phyloP scores from a whole-genome alignment of 1,140 invertebrate genomes.

The Diprion similis region DNA sequence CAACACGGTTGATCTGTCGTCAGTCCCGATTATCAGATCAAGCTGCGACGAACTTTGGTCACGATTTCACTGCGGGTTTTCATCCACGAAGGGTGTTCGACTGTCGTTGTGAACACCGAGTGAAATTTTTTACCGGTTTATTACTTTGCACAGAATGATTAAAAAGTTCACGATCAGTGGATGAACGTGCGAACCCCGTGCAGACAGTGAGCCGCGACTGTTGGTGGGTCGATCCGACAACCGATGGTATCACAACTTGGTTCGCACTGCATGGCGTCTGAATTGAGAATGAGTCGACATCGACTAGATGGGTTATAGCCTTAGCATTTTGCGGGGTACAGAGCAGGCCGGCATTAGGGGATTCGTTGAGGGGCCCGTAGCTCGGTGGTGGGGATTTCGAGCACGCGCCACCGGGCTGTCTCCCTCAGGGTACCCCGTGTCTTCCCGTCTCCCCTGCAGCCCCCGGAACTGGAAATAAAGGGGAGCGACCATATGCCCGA shows the following conservation, averaged over 20 bases:
- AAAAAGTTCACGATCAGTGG: too few relatives aligned
- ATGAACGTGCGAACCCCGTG: too few relatives aligned
- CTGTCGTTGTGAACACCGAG: too few relatives aligned
- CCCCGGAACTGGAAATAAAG: constrained; percentile 40
- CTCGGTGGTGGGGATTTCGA: constrained; percentile 50
- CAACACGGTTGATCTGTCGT: too few relatives aligned
- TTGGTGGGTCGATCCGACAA: background rate
- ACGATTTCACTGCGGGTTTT: too few relatives aligned
- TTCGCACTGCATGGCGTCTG: constrained; percentile 58
- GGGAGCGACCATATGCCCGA: constrained; percentile 47
- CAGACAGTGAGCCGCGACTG: too few relatives aligned
- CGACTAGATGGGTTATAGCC: constrained; percentile 57
- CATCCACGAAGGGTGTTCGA: too few relatives aligned
- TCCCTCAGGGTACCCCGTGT: constrained; percentile 9
- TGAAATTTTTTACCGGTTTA: too few relatives aligned
- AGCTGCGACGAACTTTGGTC: too few relatives aligned
- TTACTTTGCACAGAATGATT: too few relatives aligned
- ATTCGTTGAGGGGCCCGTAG: constrained; percentile 11
- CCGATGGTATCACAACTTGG: constrained; percentile 28
- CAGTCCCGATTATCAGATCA: too few relatives aligned
- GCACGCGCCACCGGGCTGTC: constrained; percentile 55
- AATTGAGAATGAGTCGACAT: constrained; percentile 57
- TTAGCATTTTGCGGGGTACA: constrained; percentile 39
- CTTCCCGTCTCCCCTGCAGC: constrained; percentile 5
- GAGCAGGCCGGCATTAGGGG: constrained; percentile 27